Evolutionary conservation across 2,797 vertebrate species (phyloP), one percentile per base, ranked within the genome.

Genomic region (Lycodopsis pacificus): DNA sequence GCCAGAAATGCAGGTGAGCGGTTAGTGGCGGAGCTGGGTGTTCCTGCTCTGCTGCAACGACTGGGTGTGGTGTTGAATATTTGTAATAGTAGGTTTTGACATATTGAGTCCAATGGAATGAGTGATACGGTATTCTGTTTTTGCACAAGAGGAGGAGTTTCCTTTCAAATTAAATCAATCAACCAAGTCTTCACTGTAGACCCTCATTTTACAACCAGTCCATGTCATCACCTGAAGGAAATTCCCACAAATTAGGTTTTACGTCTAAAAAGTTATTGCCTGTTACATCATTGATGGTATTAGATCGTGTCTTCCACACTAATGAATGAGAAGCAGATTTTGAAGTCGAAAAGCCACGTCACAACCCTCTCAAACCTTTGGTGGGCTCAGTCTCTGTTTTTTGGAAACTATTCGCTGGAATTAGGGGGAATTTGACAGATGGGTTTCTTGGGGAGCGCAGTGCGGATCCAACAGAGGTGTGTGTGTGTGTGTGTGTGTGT

Each of bases 361-460:
- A 13, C n/a, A 7, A 49, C 30, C 30, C 3, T 19, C 22, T 71
- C 42, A 57, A 62, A 69, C n/a, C 57, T 30, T 30, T 14, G 27
- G 85, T 72, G 83, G 75, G 67, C 53, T 77, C 73, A 46, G 70
- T 69, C 77, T 84, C 71, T 67, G 67, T 76, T 79, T 90, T 88
- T 90, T 89, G 82, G 83, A 89, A 90, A 90, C 83, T 86, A 87
- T 92, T 88, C 80, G 89, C 40, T 83, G 71, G 83, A 90, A 84
- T 89, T 90, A 83, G 63, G 44, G 72, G 68, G 72, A 79, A 78
- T 84, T 82, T 90, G 85, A 94, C 91, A 90, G 88, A 93, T 86
- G 86, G 87, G 69, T 79, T 75, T 85, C 79, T 85, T 56, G 58
- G 82, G 58, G 70, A 86, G 71, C 86, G 82, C 64, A 74, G 74